Base-by-base conservation (phyloP, 2,113 vertebrate genomes). In the Myocastor coypus region DNA sequence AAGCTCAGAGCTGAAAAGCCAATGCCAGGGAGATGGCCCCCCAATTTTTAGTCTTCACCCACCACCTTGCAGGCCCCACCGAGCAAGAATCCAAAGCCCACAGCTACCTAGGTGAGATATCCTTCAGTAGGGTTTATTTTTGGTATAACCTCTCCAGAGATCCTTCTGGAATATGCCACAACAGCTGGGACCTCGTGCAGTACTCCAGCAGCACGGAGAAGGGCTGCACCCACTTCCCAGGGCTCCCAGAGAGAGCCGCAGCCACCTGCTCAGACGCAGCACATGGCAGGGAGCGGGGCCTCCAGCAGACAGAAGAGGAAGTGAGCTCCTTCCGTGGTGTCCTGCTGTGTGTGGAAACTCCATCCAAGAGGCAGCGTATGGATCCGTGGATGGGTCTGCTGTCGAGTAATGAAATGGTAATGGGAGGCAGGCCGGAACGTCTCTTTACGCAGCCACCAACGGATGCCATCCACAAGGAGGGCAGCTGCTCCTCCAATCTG, bases 401-500 rank as follows among this genome's bases (percentile, higher is more conserved):
- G 97, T 66, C 93, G 9, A 40, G n/a, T 84, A 87, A 97, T 97
- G 96, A 96, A 98, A 97, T 61, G 91, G 92, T 83, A 73, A 96
- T 91, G 96, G 94, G 92, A 92, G 94, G 95, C 98, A 97, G 95
- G 95, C 96, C 97, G 95, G 97, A 94, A 97, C 95, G 87, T 92
- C 75, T 96, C 96, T 97, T 94, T 92, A 57, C 96, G 52, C 96
- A 96, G 92, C 93, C 73, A 87, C 92, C 97, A 52, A 64, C 88
- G 68, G 93, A 96, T 96, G 94, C 96, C 96, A 89, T 92, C 87
- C 95, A 10, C 96, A 92, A 97, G 97, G 95, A 98, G 96, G 77
- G 95, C 90, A 96, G 86, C 97, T 96, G 90, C 97, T 95, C 84
- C 97, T 97, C 98, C 98, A 98, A 98, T 73, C 92, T 42, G 94